Percentiles rank a stretch among this genome's conserved stretches.
These are phyloP conservation scores for Tribolium castaneum DNA, from an alignment of 1,140 invertebrate genomes.

Conservation along the genomic window DNA sequence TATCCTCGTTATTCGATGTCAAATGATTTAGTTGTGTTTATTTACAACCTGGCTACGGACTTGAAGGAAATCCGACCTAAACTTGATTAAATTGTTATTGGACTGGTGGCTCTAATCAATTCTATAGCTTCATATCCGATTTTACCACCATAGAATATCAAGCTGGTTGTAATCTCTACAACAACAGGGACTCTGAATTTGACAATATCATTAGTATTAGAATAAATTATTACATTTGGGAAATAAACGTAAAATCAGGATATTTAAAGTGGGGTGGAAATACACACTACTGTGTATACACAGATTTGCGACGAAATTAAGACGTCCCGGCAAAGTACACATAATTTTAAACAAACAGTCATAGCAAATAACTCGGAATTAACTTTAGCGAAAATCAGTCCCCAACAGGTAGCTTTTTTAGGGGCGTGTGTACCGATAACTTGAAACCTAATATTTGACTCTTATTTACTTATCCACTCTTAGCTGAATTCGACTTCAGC, in stretches of 20 bases:
- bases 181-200: neutral
- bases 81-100: neutral
- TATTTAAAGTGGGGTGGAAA: neutral
- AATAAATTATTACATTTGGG: neutral
- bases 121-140: neutral
- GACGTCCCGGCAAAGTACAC: neutral
- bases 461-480: neutral
- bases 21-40: neutral
- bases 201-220: neutral
- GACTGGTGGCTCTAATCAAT: neutral
- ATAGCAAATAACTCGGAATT: neutral
- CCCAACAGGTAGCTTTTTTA: neutral
- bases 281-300: neutral
- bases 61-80: neutral
- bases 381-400: neutral
- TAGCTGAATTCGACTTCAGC: neutral
- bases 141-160: neutral
- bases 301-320: conserved; percentile 5
- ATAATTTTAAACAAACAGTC: conserved; percentile 9
- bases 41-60: neutral
- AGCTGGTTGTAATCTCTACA: neutral
- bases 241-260: neutral
- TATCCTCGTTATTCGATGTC: neutral
- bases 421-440: neutral
- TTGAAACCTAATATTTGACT: neutral